A percentile compares a stretch with the other conserved stretches of the same genome.
These are phyloP conservation scores for Helobdella robusta DNA, from an alignment of 2,888 invertebrate genomes.

Conservation along the genomic window DNA sequence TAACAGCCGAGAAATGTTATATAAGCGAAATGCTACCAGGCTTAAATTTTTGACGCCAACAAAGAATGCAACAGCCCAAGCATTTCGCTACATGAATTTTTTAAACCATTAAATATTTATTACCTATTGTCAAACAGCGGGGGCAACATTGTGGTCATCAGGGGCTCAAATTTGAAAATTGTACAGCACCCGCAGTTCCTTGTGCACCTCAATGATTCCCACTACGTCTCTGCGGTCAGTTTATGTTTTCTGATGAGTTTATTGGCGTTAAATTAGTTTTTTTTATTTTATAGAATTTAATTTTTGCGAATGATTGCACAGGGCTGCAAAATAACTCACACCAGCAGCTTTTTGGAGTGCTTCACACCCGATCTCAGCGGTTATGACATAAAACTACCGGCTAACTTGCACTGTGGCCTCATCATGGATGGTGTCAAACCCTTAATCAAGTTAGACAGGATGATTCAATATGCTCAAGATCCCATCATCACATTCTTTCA, in stretches of 20 bases:
- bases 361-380: slow-evolving; percentile 19
- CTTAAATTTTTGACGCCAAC: too few relatives aligned
- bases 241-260: too few relatives aligned
- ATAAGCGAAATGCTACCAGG: too few relatives aligned
- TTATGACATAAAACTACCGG: neutral
- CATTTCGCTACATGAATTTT: neutral
- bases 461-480: neutral
- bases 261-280: too few relatives aligned
- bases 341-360: slow-evolving; percentile 25
- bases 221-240: slow-evolving; percentile 65
- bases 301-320: slow-evolving; percentile 3
- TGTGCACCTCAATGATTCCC: slow-evolving; percentile 70
- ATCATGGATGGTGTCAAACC: slow-evolving; percentile 24
- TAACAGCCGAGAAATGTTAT: too few relatives aligned
- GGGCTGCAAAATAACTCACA: neutral
- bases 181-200: slow-evolving; percentile 77
- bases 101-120: neutral
- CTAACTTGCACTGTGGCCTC: slow-evolving; percentile 20
- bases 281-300: too few relatives aligned
- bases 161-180: slow-evolving; percentile 28
- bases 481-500: neutral
- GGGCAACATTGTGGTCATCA: slow-evolving; percentile 64
- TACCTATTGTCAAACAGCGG: slow-evolving; percentile 51
- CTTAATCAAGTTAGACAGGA: slow-evolving; percentile 18
- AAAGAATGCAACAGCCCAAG: too few relatives aligned